Evolutionary conservation across 1,140 invertebrate species (phyloP).

Genomic region (Frieseomelitta varia): DNA sequence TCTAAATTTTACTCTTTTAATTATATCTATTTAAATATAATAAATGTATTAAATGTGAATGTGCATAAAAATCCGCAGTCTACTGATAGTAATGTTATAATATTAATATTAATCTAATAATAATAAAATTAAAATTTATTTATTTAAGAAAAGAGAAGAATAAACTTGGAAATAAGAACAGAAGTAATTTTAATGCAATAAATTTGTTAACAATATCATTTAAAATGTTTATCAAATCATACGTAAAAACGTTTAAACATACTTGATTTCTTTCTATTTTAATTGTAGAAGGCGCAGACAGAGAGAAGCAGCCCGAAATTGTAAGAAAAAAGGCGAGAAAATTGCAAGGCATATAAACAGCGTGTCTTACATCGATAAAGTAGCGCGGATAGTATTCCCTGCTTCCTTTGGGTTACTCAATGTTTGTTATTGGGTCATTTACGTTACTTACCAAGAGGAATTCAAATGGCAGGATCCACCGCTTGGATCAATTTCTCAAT

Average conservation of each 20-base stretch:
- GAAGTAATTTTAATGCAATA: too few species aligned
- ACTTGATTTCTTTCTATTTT: neutral
- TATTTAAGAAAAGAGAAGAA: too few species aligned
- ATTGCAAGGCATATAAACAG: slow-evolving; percentile 89
- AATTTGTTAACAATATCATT: too few species aligned
- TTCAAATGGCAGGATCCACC: slow-evolving; percentile 87
- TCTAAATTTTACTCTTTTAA: too few species aligned
- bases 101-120: too few species aligned
- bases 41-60: too few species aligned
- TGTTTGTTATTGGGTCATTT: slow-evolving; percentile 93
- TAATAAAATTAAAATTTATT: too few species aligned
- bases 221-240: neutral
- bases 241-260: neutral
- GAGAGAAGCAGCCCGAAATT: slow-evolving; percentile 85
- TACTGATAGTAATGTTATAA: too few species aligned
- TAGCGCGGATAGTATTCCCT: slow-evolving; percentile 93
- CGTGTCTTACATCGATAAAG: slow-evolving; percentile 93
- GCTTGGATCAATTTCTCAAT: slow-evolving; percentile 51
- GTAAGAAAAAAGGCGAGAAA: slow-evolving; percentile 81
- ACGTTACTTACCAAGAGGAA: slow-evolving; percentile 87
- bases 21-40: too few species aligned
- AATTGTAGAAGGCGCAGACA: slow-evolving; percentile 85
- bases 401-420: slow-evolving; percentile 93
- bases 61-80: too few species aligned
- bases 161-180: too few species aligned